Conservation (phyloP, 2,113 vertebrate species). For the Bagarius yarrelli region DNA sequence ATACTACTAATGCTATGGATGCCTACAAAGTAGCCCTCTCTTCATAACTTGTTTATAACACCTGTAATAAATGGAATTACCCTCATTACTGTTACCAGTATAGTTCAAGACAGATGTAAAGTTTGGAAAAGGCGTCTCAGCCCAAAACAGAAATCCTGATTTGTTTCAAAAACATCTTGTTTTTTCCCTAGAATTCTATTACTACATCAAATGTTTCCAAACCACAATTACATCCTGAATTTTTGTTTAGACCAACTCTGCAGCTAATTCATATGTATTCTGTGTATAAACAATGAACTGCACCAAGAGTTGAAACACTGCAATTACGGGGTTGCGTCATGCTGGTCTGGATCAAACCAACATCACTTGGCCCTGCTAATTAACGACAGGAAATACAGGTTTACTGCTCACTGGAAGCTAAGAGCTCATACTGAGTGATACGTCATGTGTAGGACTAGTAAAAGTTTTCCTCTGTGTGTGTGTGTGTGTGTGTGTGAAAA, state of each 20-base stretch:
- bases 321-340: conserved; percentile 31
- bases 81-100: not conserved
- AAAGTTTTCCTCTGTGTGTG: not conserved
- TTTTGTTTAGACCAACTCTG: conserved; percentile 17
- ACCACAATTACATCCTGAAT: conserved; percentile 1
- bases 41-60: not conserved
- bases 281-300: conserved; percentile 21
- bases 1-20: not conserved
- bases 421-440: conserved; percentile 10
- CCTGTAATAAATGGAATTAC: not conserved
- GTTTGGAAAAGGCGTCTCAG: not conserved
- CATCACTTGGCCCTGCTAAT: conserved; percentile 21
- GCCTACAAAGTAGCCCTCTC: too few relatives aligned
- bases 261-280: conserved; percentile 5
- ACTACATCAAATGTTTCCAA: not conserved
- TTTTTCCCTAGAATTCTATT: not conserved
- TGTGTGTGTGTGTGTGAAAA: not conserved
- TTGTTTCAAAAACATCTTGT: not conserved
- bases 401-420: conserved; percentile 7
- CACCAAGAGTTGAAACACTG: conserved; percentile 17
- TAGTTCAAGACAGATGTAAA: not conserved
- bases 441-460: conserved; percentile 5
- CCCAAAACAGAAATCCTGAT: not conserved
- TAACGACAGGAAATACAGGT: conserved; percentile 18
- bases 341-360: conserved; percentile 19